Evolutionary conservation across 2,888 invertebrate genomes (phyloP).

Genomic region (Metellina segmentata): DNA sequence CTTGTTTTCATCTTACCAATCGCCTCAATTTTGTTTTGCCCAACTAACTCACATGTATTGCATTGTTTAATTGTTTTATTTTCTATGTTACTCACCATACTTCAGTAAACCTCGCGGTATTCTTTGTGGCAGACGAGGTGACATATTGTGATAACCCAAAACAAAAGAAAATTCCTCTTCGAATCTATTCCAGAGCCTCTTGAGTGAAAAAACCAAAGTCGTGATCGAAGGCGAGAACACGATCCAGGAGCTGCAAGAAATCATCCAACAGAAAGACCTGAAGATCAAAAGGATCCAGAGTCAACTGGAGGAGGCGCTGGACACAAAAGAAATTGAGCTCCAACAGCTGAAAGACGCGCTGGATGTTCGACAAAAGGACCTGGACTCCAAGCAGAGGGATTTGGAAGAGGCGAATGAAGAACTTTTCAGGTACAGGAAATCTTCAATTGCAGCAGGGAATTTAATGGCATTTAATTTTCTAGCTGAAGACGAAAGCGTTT

Average conservation of each 20-base stretch:
- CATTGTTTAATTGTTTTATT: too few species aligned
- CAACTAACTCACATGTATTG: too few species aligned
- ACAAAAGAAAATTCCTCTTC: not conserved
- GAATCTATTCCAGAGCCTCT: conserved; percentile 28
- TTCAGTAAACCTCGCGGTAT: too few species aligned
- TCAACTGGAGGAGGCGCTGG: conserved; percentile 67
- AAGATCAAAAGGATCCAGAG: conserved; percentile 60
- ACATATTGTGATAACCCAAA: too few species aligned
- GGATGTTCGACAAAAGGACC: conserved; percentile 48
- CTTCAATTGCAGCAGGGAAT: too few species aligned
- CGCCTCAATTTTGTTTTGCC: too few species aligned
- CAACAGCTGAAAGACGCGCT: conserved; percentile 61
- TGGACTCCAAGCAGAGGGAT: conserved; percentile 66
- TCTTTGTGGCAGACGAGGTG: too few species aligned
- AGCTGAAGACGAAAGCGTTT: too few species aligned
- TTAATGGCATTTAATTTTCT: too few species aligned
- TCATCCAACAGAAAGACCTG: conserved; percentile 68
- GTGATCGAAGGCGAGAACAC: conserved; percentile 69
- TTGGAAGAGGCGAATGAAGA: conserved; percentile 67
- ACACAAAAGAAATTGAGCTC: conserved; percentile 62
- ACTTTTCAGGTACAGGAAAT: conserved; percentile 47
- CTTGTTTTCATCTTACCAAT: too few species aligned
- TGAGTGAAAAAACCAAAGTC: conserved; percentile 68
- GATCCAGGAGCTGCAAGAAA: conserved; percentile 69
- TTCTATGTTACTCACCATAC: too few species aligned